Percentiles rank a stretch among this genome's conserved stretches.
Conservation (phyloP, 2,888 invertebrate species). For the Pollenia labialis region DNA sequence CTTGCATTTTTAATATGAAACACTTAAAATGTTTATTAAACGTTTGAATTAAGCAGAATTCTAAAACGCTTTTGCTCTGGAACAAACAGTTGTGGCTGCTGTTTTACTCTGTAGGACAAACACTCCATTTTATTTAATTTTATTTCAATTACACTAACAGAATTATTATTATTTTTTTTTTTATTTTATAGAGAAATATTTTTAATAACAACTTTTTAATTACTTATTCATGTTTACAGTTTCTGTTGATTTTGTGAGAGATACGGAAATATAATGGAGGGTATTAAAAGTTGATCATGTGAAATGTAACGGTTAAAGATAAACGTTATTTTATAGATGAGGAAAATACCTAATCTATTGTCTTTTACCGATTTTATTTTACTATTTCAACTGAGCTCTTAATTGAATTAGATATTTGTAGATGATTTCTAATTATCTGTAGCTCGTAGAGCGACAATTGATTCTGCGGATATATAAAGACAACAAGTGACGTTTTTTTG, state of each 20-base stretch:
- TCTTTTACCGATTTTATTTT: too few relatives aligned
- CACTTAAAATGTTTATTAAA: slow-evolving; percentile 66
- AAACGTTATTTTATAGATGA: too few relatives aligned
- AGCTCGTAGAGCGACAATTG: too few relatives aligned
- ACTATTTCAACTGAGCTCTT: too few relatives aligned
- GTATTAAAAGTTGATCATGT: neutral
- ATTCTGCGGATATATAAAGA: too few relatives aligned
- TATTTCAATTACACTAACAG: slow-evolving; percentile 73
- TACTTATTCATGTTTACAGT: slow-evolving; percentile 75
- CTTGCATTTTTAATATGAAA: slow-evolving; percentile 50
- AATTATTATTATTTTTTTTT: slow-evolving; percentile 49
- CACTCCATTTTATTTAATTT: slow-evolving; percentile 67
- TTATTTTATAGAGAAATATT: slow-evolving; percentile 57
- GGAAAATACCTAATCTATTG: too few relatives aligned
- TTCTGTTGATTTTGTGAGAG: slow-evolving; percentile 33
- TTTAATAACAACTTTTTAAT: slow-evolving; percentile 76
- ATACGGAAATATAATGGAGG: neutral
- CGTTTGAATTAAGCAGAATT: slow-evolving; percentile 62
- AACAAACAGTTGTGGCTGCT: slow-evolving; percentile 42
- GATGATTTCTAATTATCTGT: too few relatives aligned
- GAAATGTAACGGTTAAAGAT: neutral
- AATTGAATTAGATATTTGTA: too few relatives aligned
- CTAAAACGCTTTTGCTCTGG: slow-evolving; percentile 33
- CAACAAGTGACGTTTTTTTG: too few relatives aligned
- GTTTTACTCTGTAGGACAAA: neutral